Evolutionary conservation across 1,140 invertebrate species (phyloP), one percentile per base, ranked within the genome.

Genomic region (Pemphigus obesinymphae): DNA sequence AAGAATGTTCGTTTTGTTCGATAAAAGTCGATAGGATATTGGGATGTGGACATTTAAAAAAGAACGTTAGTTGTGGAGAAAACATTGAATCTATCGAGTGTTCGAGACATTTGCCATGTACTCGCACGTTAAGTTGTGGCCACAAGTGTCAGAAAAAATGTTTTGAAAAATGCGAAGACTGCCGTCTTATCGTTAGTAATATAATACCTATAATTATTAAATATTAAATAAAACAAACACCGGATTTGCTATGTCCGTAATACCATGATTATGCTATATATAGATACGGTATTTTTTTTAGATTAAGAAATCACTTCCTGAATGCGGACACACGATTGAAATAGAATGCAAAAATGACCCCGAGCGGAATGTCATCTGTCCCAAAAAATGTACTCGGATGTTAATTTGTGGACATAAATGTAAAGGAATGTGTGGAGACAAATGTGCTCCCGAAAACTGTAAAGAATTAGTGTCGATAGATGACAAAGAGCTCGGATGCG

Each of bases 1-100:
- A 90, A 83, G 83, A 85, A 31, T 91, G 90, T 85, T 53, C 76
- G 31, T 50, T 61, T 29, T 66, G 55, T 70, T 76, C 29, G 31
- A 20, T 73, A 3, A 50, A 31, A 31, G 26, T 73, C n/a, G 17
- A 73, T 4, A 73, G 31, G 29, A 8, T 26, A 45, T 17, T 73
- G 8, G 31, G n/a, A 48, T 73, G 70, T 17, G 70, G 70, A 1
- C 70, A 73, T 73, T 4, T 73, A 2, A 45, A 48, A 73, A 43
- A 73, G 7, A 8, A 2, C 48, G 26, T 73, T 15, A 34, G n/a
- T 3, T 73, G 70, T 48, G 15, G 43, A 11, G 20, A 17, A 6
- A 23, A 48, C 23, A 37, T 48, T 5, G 26, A 73, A 40, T 48
- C 15, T 1, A 48, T 73, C n/a, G 10, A 73, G 13, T 73, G 70